Evolutionary conservation across 2,113 vertebrate species (phyloP).

Genomic region (Corydoras sp.): DNA sequence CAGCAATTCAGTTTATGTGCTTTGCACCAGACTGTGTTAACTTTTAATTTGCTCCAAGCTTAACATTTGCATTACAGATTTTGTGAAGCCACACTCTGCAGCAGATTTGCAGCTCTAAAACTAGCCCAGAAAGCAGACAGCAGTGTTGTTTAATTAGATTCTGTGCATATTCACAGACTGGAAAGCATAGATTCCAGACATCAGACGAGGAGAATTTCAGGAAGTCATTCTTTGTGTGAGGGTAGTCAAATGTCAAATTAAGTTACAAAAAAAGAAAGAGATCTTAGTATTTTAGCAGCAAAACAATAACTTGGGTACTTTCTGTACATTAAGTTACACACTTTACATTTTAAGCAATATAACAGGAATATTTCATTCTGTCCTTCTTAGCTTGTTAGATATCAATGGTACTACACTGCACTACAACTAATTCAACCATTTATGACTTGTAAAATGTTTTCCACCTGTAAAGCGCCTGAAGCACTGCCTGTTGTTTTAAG

Average conservation of each 20-base stretch:
- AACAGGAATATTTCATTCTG: not conserved
- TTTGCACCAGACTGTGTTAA: constrained; percentile 9
- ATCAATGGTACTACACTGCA: not conserved
- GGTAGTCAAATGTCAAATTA: not conserved
- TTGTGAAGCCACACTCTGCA: constrained; percentile 18
- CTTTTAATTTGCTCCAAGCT: constrained; percentile 1
- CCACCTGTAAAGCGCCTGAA: too few relatives aligned
- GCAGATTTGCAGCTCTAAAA: constrained; percentile 31
- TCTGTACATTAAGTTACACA: not conserved
- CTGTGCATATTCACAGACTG: constrained; percentile 36
- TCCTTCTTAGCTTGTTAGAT: not conserved
- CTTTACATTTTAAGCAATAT: not conserved
- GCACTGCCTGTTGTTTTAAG: too few relatives aligned
- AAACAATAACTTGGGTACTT: not conserved
- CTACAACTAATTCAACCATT: too few relatives aligned
- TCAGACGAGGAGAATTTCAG: constrained; percentile 4
- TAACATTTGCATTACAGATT: constrained; percentile 18
- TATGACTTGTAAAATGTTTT: too few relatives aligned
- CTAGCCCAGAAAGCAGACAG: constrained; percentile 25
- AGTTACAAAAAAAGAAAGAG: not conserved
- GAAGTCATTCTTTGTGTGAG: constrained; percentile 13
- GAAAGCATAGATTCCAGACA: constrained; percentile 26
- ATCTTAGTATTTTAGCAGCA: constrained; percentile 10
- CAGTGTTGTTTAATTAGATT: constrained; percentile 38
- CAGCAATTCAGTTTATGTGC: not conserved